Percentiles rank a stretch among this genome's conserved stretches.
Conservation (phyloP, 2,797 vertebrate genomes). For the Pygocentrus nattereri region DNA sequence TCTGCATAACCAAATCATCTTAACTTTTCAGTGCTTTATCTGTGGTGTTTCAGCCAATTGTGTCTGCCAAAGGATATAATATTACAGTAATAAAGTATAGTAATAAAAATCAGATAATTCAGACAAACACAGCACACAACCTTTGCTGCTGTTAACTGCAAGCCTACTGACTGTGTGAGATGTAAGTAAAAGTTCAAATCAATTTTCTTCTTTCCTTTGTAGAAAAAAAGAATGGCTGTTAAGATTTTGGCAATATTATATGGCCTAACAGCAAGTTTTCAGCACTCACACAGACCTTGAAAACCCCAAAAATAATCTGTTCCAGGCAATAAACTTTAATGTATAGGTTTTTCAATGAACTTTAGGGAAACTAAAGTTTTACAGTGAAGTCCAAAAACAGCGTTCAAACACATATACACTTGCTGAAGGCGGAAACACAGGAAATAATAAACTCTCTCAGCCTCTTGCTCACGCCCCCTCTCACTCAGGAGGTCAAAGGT, state of each 20-base stretch:
- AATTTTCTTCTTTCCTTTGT: not conserved
- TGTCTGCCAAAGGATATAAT: no score
- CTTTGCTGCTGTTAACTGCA: not conserved
- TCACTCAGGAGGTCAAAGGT: slow-evolving; percentile 75
- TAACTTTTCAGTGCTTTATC: no score
- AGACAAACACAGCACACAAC: not conserved
- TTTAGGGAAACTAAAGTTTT: not conserved
- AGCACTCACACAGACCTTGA: not conserved
- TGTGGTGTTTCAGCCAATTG: no score
- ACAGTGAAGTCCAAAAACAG: slow-evolving; percentile 41
- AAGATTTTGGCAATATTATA: not conserved
- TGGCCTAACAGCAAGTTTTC: not conserved
- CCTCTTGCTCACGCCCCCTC: slow-evolving; percentile 71
- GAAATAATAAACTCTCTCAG: slow-evolving; percentile 82
- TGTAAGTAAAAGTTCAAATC: not conserved
- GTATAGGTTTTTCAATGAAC: slow-evolving; percentile 4
- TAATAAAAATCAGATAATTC: not conserved
- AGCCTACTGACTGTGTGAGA: not conserved
- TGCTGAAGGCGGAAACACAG: slow-evolving; percentile 64
- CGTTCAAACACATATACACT: slow-evolving; percentile 41
- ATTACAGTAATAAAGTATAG: no score
- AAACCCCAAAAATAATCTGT: not conserved
- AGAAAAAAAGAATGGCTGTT: not conserved
- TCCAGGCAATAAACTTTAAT: slow-evolving; percentile 2
- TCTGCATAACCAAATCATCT: no score